A percentile compares a stretch with the other conserved stretches of the same genome.
These are phyloP conservation scores for Gallinago nigripennis DNA, from an alignment of 2,797 vertebrate species.

Conservation along the genomic window DNA sequence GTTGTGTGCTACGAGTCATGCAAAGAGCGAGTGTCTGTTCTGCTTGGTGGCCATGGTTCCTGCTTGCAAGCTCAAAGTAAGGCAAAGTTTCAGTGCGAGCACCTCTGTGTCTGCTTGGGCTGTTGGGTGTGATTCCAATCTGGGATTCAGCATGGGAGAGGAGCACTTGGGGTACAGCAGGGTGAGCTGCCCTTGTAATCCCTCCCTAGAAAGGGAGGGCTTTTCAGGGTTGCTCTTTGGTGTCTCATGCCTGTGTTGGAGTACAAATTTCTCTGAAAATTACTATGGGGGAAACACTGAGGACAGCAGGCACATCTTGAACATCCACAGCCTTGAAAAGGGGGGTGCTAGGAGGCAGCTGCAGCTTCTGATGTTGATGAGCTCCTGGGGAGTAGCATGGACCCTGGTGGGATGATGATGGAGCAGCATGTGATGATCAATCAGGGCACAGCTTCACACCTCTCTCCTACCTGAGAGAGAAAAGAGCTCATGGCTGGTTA, in stretches of 20 bases:
- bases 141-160: fast-evolving
- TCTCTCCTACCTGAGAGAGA: background rate
- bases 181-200: background rate
- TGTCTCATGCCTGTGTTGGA: background rate
- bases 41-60: background rate
- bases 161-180: background rate
- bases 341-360: background rate
- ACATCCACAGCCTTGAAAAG: background rate
- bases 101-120: fast-evolving
- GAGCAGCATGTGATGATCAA: background rate
- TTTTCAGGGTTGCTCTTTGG: background rate
- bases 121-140: background rate
- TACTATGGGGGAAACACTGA: background rate
- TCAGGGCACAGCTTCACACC: background rate
- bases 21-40: background rate
- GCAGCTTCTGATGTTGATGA: background rate
- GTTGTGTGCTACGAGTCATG: fast-evolving
- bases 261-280: background rate
- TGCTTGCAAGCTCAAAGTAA: fast-evolving
- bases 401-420: background rate
- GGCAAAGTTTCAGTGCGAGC: fast-evolving
- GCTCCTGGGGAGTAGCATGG: background rate
- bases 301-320: background rate
- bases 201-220: background rate
- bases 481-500: background rate